A percentile compares a stretch with the other conserved stretches of the same genome.
phyloP scores from a whole-genome alignment of 92 coral and sea anemone genomes.

The Siderastrea siderea region DNA sequence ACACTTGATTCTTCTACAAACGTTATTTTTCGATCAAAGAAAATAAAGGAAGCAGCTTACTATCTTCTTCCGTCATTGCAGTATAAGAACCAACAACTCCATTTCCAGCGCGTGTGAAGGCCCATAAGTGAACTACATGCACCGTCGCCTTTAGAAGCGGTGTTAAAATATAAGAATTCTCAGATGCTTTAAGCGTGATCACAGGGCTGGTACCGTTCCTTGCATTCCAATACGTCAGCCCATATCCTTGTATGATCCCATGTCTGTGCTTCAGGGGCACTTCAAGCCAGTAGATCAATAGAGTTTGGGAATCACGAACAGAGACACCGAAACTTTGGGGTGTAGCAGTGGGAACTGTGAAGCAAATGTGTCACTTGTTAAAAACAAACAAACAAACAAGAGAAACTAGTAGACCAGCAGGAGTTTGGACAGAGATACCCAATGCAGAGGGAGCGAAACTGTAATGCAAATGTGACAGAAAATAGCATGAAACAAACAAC shows the following conservation, averaged over 20 bases:
- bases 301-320: conserved; percentile 55
- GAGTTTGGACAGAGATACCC: background rate
- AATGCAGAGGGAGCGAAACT: too few species aligned
- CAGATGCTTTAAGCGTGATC: background rate
- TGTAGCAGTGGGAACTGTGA: conserved; percentile 73
- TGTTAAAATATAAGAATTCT: conserved; percentile 11
- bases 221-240: conserved; percentile 42
- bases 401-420: background rate
- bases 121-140: conserved; percentile 63
- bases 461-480: too few species aligned
- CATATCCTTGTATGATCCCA: conserved; percentile 73
- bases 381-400: background rate
- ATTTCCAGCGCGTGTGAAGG: conserved; percentile 72
- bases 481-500: too few species aligned
- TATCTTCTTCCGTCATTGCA: conserved; percentile 78
- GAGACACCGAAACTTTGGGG: conserved; percentile 56
- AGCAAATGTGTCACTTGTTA: background rate
- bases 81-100: conserved; percentile 40
- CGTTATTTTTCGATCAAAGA: background rate
- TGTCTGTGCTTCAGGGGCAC: conserved; percentile 63
- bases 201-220: conserved; percentile 23
- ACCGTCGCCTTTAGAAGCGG: conserved; percentile 51
- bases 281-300: conserved; percentile 65
- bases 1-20: background rate
- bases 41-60: conserved; percentile 28